Percentiles rank a stretch among this genome's conserved stretches.
phyloP scores from a whole-genome alignment of 2,888 invertebrate genomes.

The Linnaemya vulpina region DNA sequence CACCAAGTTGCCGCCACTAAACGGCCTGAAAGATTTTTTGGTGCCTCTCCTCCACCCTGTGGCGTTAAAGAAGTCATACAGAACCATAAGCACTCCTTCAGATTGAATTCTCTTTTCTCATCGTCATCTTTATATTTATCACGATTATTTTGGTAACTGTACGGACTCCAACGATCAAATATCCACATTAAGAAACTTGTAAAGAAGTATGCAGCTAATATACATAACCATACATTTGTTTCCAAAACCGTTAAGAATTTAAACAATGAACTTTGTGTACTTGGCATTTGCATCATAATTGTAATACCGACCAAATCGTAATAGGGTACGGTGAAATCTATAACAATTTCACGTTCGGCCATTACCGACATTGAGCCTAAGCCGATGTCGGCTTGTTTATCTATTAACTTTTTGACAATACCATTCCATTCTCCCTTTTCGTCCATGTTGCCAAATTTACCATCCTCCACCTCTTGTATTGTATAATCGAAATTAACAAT shows the following conservation, averaged over 20 bases:
- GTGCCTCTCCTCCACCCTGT: slow-evolving; percentile 96
- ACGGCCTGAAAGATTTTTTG: slow-evolving; percentile 97
- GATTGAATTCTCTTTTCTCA: slow-evolving; percentile 95
- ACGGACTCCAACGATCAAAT: slow-evolving; percentile 98
- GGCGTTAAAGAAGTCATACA: slow-evolving; percentile 99
- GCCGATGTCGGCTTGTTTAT: slow-evolving; percentile 96
- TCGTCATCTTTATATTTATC: slow-evolving; percentile 96
- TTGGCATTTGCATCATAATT: slow-evolving; percentile 96
- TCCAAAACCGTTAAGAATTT: slow-evolving; percentile 98
- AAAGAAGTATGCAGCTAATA: slow-evolving; percentile 96
- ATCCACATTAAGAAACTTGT: slow-evolving; percentile 97
- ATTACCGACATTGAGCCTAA: slow-evolving; percentile 97
- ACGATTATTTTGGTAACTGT: slow-evolving; percentile 97
- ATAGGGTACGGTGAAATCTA: slow-evolving; percentile 99
- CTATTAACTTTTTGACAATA: slow-evolving; percentile 90
- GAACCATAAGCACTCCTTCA: slow-evolving; percentile 99
- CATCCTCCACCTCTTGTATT: slow-evolving; percentile 91
- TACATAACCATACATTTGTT: slow-evolving; percentile 98
- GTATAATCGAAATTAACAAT: slow-evolving; percentile 95
- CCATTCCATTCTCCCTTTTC: slow-evolving; percentile 93
- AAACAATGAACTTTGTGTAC: slow-evolving; percentile 95
- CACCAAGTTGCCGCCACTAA: slow-evolving; percentile 99
- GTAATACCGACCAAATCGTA: slow-evolving; percentile 99
- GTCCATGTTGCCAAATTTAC: slow-evolving; percentile 94
- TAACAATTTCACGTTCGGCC: slow-evolving; percentile 98